Evolutionary conservation across 2,888 invertebrate species (phyloP).

Genomic region (Melolontha melolontha): DNA sequence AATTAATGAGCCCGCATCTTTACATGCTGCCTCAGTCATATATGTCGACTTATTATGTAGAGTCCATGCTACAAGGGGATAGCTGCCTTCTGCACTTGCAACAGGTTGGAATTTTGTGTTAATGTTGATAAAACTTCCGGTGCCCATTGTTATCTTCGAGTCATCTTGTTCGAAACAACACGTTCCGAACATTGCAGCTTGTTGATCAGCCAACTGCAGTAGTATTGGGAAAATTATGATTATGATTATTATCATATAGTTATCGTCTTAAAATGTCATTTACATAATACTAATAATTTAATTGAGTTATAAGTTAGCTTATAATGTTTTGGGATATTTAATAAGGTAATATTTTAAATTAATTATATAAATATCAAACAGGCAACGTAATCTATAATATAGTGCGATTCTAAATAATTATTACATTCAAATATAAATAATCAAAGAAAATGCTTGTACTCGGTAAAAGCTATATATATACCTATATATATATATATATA

Average conservation of each 20-base stretch:
- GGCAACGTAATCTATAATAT: too few species aligned
- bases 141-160: slow-evolving; percentile 90
- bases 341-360: too few species aligned
- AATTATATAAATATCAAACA: too few species aligned
- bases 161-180: slow-evolving; percentile 83
- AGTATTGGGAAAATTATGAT: background rate
- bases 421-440: too few species aligned
- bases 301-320: too few species aligned
- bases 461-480: too few species aligned
- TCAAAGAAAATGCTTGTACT: too few species aligned
- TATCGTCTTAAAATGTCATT: background rate
- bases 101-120: slow-evolving; percentile 83
- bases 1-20: slow-evolving; percentile 89
- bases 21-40: slow-evolving; percentile 87
- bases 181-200: slow-evolving; percentile 90
- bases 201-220: slow-evolving; percentile 86
- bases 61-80: slow-evolving; percentile 93
- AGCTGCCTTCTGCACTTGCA: slow-evolving; percentile 86
- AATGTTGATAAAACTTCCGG: slow-evolving; percentile 89
- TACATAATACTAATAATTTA: too few species aligned
- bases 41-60: slow-evolving; percentile 73
- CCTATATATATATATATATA: too few species aligned
- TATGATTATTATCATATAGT: background rate
- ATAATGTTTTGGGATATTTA: too few species aligned
- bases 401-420: too few species aligned